Evolutionary conservation across 2,797 vertebrate species (phyloP), one percentile per base, ranked within the genome.

Genomic region (Sebastes cheni): DNA sequence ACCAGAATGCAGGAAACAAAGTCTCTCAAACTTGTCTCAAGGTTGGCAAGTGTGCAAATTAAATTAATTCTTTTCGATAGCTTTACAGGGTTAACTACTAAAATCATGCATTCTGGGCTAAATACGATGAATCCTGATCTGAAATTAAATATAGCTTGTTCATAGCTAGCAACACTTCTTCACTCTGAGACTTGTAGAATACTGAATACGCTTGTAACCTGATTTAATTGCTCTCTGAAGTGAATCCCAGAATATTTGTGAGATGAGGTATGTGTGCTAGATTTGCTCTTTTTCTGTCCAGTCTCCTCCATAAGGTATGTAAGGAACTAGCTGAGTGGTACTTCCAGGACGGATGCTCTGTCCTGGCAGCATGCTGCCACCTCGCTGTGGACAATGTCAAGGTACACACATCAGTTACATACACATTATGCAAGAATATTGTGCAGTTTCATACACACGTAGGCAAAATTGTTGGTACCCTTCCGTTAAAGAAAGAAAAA

Each of bases 271-370:
- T 23, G 13, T 25, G 2, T 23, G 13, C 22, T 27, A 25, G 14
- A 25, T 67, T 55, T 36, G 11, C 3, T 67, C 2, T 55, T 34
- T 69, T 34, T 59, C 3, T 84, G 9, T 67, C 77, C 27, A 98
- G 98, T 81, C 95, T 99, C 14, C 93, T 99, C 36, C 96, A 96
- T 30, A 83, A 90, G 1, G 97, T 98, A 52, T 98, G 96, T 84
- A 65, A 93, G 77, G 97, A 98, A 27, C 94, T 99, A n/a, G 97
- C 98, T 1, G 97, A 99, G 83, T 98, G 97, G 97, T 97, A 99
- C 94, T 99, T 99, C 82, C 97, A 97, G 92, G 96, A 98, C 3
- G 98, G 98, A 1, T 91, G 81, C 64, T 96, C 97, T 4, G 96
- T 98, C 1, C 92, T 98, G 42, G 97, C 98, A 1, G 97, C 98